These are phyloP conservation scores for Aethes cnicana DNA, from an alignment of 2,888 invertebrate species.

Conservation along the genomic window DNA sequence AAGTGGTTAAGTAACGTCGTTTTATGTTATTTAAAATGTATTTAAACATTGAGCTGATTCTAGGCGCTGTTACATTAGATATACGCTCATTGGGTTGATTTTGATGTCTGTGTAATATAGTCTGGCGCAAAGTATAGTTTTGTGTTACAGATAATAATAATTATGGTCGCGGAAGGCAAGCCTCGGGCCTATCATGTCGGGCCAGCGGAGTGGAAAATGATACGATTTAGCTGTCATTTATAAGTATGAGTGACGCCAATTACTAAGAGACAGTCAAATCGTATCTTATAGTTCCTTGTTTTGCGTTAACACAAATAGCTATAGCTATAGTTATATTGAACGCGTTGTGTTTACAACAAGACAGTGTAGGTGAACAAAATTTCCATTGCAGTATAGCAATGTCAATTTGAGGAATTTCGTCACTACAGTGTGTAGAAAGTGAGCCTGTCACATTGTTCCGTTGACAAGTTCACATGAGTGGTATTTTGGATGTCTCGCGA, in stretches of 20 bases:
- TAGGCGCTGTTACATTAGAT: no score
- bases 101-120: no score
- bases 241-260: constrained; percentile 19
- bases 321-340: no score
- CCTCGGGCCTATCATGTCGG: constrained; percentile 2
- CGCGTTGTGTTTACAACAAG: no score
- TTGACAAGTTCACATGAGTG: constrained; percentile 53
- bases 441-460: constrained; percentile 56
- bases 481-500: constrained; percentile 52
- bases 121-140: neutral
- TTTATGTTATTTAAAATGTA: no score
- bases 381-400: constrained; percentile 15
- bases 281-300: constrained; percentile 22
- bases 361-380: neutral
- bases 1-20: no score
- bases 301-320: neutral
- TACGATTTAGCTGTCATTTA: constrained; percentile 26
- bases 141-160: constrained; percentile 14
- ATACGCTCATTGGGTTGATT: no score
- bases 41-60: no score
- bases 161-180: constrained; percentile 20
- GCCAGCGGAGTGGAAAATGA: constrained; percentile 26
- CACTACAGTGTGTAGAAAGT: constrained; percentile 47
- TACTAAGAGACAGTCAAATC: constrained; percentile 20
- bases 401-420: constrained; percentile 28